These are phyloP conservation scores for Macrobrachium nipponense DNA, from an alignment of 1,140 invertebrate genomes.

Conservation along the genomic window DNA sequence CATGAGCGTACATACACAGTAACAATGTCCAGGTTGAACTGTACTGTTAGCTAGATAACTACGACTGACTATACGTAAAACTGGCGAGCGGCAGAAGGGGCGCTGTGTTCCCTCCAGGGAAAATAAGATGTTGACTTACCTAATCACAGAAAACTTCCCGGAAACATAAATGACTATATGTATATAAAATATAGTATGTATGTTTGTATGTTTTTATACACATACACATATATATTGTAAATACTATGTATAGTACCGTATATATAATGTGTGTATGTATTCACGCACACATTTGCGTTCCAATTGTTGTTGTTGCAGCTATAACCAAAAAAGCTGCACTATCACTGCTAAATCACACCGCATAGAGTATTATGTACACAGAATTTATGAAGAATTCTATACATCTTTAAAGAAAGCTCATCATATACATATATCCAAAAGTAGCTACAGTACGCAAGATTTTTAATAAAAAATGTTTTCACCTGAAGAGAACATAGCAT, in stretches of 20 bases:
- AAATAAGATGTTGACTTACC: slow-evolving; percentile 28
- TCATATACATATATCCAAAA: slow-evolving; percentile 53
- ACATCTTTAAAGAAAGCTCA: slow-evolving; percentile 52
- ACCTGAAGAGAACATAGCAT: slow-evolving; percentile 56
- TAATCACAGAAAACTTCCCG: slow-evolving; percentile 58
- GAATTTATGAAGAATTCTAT: slow-evolving; percentile 55
- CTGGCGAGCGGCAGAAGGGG: slow-evolving; percentile 56
- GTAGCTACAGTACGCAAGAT: slow-evolving; percentile 22
- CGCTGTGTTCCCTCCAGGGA: slow-evolving; percentile 53
- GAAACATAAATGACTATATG: slow-evolving; percentile 21
- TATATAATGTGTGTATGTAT: too few species aligned
- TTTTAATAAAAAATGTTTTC: slow-evolving; percentile 13
- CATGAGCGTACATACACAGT: slow-evolving; percentile 60
- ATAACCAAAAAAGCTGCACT: slow-evolving; percentile 46
- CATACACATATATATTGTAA: too few species aligned
- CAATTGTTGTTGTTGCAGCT: slow-evolving; percentile 57
- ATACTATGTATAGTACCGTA: too few species aligned
- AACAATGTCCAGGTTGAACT: slow-evolving; percentile 58
- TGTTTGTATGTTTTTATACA: too few species aligned
- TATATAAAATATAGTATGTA: too few species aligned
- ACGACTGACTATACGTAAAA: slow-evolving; percentile 60
- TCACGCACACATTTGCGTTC: neutral
- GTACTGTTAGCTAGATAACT: slow-evolving; percentile 58
- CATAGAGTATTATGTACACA: slow-evolving; percentile 54
- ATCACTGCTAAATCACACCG: slow-evolving; percentile 53